Evolutionary conservation across 2,113 vertebrate species (phyloP).

Genomic region (Bufo gargarizans): DNA sequence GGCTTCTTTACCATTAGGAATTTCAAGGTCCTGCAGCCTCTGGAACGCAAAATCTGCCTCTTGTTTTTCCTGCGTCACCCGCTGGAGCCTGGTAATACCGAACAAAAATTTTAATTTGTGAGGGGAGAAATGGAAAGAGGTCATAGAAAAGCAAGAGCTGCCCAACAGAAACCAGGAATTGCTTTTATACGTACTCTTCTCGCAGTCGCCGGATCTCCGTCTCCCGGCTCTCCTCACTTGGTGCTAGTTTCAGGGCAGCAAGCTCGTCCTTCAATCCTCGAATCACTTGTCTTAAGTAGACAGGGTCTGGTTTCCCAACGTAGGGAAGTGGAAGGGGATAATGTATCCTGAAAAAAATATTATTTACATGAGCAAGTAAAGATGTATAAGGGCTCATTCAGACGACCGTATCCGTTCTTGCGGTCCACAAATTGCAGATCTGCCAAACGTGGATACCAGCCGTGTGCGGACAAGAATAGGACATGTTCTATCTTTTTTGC

Average conservation of each 20-base stretch:
- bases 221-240: constrained; percentile 69
- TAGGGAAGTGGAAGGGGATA: constrained; percentile 90
- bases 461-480: too few relatives aligned
- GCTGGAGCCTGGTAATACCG: constrained; percentile 71
- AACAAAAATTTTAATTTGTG: background rate
- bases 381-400: too few relatives aligned
- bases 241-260: constrained; percentile 65
- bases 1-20: constrained; percentile 56
- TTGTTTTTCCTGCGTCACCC: constrained; percentile 78
- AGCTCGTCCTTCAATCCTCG: constrained; percentile 81
- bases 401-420: too few relatives aligned
- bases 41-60: constrained; percentile 74
- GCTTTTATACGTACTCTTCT: constrained; percentile 76
- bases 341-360: constrained; percentile 79
- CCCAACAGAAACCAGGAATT: background rate
- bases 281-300: constrained; percentile 81
- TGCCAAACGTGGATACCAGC: too few relatives aligned
- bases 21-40: constrained; percentile 65
- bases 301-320: constrained; percentile 85
- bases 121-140: background rate
- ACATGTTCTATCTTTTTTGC: too few relatives aligned
- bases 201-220: constrained; percentile 76
- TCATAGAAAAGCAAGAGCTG: too few relatives aligned
- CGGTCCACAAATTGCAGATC: too few relatives aligned
- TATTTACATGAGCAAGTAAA: background rate